Evolutionary conservation across 2,888 invertebrate genomes (phyloP), one percentile per base, ranked within the genome.

Genomic region (Chirona hameri): DNA sequence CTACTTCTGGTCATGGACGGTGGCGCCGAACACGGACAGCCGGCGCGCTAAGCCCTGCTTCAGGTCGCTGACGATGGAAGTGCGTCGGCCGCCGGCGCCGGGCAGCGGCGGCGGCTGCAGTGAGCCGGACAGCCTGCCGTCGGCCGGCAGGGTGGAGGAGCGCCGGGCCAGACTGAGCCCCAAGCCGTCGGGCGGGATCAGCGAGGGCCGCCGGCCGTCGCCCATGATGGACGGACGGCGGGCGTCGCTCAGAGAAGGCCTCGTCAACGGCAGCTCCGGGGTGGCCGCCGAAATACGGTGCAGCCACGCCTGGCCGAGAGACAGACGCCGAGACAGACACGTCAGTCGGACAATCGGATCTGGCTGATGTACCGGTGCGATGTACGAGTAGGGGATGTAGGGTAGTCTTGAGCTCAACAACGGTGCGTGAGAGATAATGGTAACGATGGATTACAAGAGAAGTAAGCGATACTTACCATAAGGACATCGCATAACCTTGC

Each of bases 11-110:
- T 72, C 69, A 3, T 72, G 69, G 2, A 72, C 69, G 69, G 9
- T 31, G 29, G 69, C 69, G 29, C 69, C 69, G 31, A 72, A 72
- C 69, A 72, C 69, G 69, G 69, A 72, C 29, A 72, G 69, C 31
- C 69, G 29, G 29, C 69, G 29, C 29, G 69, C 69, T 29, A 72
- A 72, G 69, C 69, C n/a, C 27, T 4, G n/a, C 15, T 72, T 72
- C 29, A 72, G 31, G 29, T n/a, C 69, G 69, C 31, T n/a, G 9
- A 31, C 69, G 29, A 72, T 29, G 10, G 69, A 72, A 15, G 14
- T 21, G 29, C 69, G 29, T 3, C 69, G 9, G n/a, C n/a, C n/a
- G 65, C 57, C 57, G 65, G 21, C 27, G 3, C 65, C 65, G 9
- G 65, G 27, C 5, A 10, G n/a, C n/a, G 65, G 21, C 65, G 65